Evolutionary conservation across 2,797 vertebrate species (phyloP).

Genomic region (Mycteria americana): DNA sequence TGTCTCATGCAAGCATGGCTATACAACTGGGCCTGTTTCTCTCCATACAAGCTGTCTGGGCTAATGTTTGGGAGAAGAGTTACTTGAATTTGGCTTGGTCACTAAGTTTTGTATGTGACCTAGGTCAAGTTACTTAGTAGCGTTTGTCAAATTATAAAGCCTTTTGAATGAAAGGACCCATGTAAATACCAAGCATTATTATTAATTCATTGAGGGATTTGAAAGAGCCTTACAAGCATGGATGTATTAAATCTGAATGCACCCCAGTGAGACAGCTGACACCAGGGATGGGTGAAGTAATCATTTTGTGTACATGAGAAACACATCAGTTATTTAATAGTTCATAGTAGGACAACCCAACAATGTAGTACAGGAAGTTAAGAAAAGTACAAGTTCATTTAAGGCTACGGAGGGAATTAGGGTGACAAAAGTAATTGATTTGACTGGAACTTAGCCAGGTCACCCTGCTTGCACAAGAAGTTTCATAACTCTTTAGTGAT

Average conservation of each 20-base stretch:
- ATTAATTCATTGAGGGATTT: conserved; percentile 24
- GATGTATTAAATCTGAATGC: not conserved
- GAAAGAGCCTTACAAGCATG: not conserved
- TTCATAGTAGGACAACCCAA: not conserved
- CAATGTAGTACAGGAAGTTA: not conserved
- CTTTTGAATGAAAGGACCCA: conserved; percentile 10
- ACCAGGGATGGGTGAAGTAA: not conserved
- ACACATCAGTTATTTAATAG: not conserved
- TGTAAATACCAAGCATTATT: conserved; percentile 32
- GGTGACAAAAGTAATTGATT: conserved; percentile 5
- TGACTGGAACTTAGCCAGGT: not conserved
- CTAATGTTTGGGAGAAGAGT: not conserved
- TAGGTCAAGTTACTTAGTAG: not conserved
- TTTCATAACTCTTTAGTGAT: not conserved
- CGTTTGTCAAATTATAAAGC: conserved; percentile 44
- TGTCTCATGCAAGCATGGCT: not conserved
- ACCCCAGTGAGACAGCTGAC: not conserved
- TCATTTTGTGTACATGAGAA: not conserved
- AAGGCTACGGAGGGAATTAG: not conserved
- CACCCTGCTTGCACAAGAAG: not conserved
- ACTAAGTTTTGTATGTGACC: not conserved
- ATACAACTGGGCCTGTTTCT: not conserved
- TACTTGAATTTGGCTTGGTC: not conserved
- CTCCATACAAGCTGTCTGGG: not conserved
- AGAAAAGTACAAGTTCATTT: conserved; percentile 25